Evolutionary conservation across 92 coral and sea anemone species (phyloP), one percentile per base, ranked within the genome.

Genomic region (Ricordea florida): DNA sequence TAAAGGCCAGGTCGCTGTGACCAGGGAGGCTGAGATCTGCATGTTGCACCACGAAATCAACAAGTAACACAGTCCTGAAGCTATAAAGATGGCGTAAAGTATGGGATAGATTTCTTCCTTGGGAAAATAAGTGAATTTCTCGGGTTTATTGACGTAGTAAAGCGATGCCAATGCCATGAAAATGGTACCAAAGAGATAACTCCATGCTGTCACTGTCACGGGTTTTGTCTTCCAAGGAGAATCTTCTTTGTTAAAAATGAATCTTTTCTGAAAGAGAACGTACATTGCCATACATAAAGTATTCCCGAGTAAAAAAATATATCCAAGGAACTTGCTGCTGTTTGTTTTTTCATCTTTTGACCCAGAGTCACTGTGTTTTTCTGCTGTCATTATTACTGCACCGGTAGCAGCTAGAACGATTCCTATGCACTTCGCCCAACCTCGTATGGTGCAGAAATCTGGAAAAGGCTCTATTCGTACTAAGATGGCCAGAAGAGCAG

Each of bases 1-100:
- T 11, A 90, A 57, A 10, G 96, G 96, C 89, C 92, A 90, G 32
- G 96, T 90, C 8, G 96, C 96, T 40, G 96, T 90, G 51, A 90
- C 92, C 5, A 86, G 35, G 1, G 92, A 87, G 8, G 96, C 91
- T 13, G 89, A 90, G 6, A 90, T 78, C 73, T 90, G 92, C 96
- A 90, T 90, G 44, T 90, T 90, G 37, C 96, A 86, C 96, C 96
- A 90, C 4, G 96, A 82, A 14, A 90, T 90, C 53, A 90, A 46
- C 53, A 90, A 57, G 41, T 90, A 90, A 35, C 96, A 90, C 20
- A 90, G 42, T 2, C 89, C 58, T 0, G 96, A 90, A 3, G 92
- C 89, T 24, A 90, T 82, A 24, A 90, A 90, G 22, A 86, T 86
- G 17, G 96, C 89, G 42, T 90, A 90, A 1, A 90, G 25, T 13